Evolutionary conservation across 2,113 vertebrate genomes (phyloP).

Genomic region (Ammodytes marinus): DNA sequence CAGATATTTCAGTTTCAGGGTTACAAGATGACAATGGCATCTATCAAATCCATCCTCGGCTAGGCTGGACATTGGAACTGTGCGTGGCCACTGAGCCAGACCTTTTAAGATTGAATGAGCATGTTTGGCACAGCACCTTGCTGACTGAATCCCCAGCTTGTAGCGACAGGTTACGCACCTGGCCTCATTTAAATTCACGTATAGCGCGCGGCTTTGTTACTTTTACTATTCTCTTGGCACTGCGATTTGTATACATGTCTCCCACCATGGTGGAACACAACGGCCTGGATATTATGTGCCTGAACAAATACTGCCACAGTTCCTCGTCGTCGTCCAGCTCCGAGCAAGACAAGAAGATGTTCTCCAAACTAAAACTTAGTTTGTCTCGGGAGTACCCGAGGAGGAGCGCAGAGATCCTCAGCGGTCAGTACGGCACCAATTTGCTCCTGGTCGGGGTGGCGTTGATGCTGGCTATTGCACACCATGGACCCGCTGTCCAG

Average conservation of each 20-base stretch:
- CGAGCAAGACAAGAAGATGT: constrained; percentile 78
- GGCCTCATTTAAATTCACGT: constrained; percentile 70
- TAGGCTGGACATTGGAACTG: constrained; percentile 61
- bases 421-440: constrained; percentile 96
- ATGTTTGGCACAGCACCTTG: constrained; percentile 77
- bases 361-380: constrained; percentile 72
- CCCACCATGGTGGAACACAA: constrained; percentile 81
- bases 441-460: constrained; percentile 91
- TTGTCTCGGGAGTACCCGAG: constrained; percentile 85
- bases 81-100: constrained; percentile 69
- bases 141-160: constrained; percentile 70
- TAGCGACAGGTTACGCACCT: constrained; percentile 63
- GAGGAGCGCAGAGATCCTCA: constrained; percentile 93
- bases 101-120: constrained; percentile 73
- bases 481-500: constrained; percentile 86
- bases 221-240: constrained; percentile 32
- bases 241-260: constrained; percentile 42
- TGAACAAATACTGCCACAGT: constrained; percentile 79
- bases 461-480: constrained; percentile 91
- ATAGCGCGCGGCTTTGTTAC: constrained; percentile 64
- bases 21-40: constrained; percentile 70
- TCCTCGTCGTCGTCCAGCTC: constrained; percentile 78
- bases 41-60: constrained; percentile 57
- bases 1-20: constrained; percentile 67
- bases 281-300: constrained; percentile 80